Percentiles rank a stretch among this genome's conserved stretches.
These are phyloP conservation scores for Papilio gigon DNA, from an alignment of 2,888 invertebrate species.

Conservation along the genomic window DNA sequence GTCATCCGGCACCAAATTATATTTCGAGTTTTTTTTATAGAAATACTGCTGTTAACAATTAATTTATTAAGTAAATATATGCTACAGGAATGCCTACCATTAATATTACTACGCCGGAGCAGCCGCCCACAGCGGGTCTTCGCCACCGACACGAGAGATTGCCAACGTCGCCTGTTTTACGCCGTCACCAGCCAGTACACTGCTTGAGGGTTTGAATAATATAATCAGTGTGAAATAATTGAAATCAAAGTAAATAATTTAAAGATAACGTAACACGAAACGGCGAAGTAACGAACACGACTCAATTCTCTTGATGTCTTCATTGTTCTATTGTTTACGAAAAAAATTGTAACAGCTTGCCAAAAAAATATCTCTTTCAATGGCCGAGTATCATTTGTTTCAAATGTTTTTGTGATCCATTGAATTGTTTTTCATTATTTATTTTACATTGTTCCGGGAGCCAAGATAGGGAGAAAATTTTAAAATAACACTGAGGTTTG, in stretches of 20 bases:
- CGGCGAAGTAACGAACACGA: constrained; percentile 13
- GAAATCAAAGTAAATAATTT: neutral
- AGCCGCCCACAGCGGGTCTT: too few relatives aligned
- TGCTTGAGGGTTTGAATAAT: too few relatives aligned
- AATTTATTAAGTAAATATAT: too few relatives aligned
- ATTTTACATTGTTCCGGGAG: constrained; percentile 1
- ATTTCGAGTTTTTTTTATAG: too few relatives aligned
- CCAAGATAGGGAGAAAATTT: constrained; percentile 4
- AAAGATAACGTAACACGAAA: constrained; percentile 8
- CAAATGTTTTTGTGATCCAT: constrained; percentile 18
- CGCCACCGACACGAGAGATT: too few relatives aligned
- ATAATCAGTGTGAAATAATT: too few relatives aligned
- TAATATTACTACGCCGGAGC: too few relatives aligned
- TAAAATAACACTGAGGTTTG: neutral
- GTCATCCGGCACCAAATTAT: too few relatives aligned
- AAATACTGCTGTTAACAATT: too few relatives aligned
- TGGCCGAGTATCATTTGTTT: constrained; percentile 28
- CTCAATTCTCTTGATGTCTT: constrained; percentile 26
- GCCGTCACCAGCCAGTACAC: too few relatives aligned
- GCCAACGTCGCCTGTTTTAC: too few relatives aligned
- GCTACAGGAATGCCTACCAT: too few relatives aligned
- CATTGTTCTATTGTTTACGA: constrained; percentile 36
- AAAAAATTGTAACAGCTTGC: constrained; percentile 29
- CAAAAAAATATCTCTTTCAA: constrained; percentile 30
- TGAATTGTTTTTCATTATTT: constrained; percentile 24